Base-by-base conservation (phyloP, 2,113 vertebrate genomes). In the Petrocephalus zakoni region DNA sequence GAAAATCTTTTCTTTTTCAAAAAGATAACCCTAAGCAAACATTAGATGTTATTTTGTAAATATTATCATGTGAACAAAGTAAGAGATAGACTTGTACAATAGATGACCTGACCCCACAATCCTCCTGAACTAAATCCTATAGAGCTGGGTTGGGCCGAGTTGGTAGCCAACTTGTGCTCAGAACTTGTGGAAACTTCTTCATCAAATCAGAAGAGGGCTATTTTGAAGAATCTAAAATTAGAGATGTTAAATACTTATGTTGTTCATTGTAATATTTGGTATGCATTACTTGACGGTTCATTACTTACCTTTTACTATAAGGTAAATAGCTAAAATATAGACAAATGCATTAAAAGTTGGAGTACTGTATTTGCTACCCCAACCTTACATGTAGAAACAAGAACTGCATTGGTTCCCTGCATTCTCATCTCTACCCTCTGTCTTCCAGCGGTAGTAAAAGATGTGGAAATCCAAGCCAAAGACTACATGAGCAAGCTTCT, bases 401-500 rank as follows among this genome's bases (percentile, higher is more conserved):
- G 25, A 10, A 25, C n/a, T 29, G 25, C 25, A 68, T 68, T 55
- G 13, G 52, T 17, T 68, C 61, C 10, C 10, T 29, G 25, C 25
- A 68, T n/a, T 29, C 11, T 13, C 61, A 68, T 68, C 61, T 68
- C 10, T n/a, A 68, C 47, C 21, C 81, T 84, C 19, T 51, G 21
- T 25, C 21, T 61, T 87, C 7, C 93, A 98, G 97, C 64, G 19
- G 92, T 91, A 13, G 88, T 87, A 53, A 88, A 93, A 0, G 90
- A 91, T 1, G 61, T 97, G 72, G 72, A 81, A 5, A 84, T 97
- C 88, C 53, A 87, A 82, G 94, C 96, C 0, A 56, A 92, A 0
- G 97, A 97, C 10, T 99, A 99, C 93, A 89, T 96, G 93, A 88
- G 82, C 25, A 85, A 95, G 4, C 92, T 98, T 89, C 90, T 96